Evolutionary conservation across 37 sponge, comb jelly and placozoan species (phyloP), one percentile per base, ranked within the genome.

Genomic region (Spongia lamella): DNA sequence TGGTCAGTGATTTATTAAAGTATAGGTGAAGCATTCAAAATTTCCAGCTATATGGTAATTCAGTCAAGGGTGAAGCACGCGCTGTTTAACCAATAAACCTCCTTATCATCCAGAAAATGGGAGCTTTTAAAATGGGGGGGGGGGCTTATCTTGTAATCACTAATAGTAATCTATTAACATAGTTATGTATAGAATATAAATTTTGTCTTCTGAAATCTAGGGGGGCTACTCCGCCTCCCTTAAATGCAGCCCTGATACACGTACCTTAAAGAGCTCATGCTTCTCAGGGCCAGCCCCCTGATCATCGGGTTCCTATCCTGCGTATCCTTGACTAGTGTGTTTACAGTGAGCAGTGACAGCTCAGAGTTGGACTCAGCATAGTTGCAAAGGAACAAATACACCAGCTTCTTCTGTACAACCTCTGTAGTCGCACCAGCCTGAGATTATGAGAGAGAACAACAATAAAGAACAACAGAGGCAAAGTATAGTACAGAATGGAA

Each of bases 341-440:
- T 96, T 38, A 96, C 77, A 0, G 91, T 88, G 38, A 96, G 75
- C 34, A 96, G 70, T 24, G 94, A 84, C 30, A 96, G 67, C 26
- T 96, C 97, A 20, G 91, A 78, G 84, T 93, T 87, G 29, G 84
- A 80, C 53, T 93, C 81, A 21, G 93, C 93, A 57, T 96, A 96
- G 56, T 63, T 89, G 52, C 91, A 77, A 14, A 96, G 96, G 84
- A 93, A 96, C 29, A 93, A 81, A 51, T 96, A 96, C 30, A 93
- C 94, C 68, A 96, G 69, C 83, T 96, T 96, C 90, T 96, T 96
- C 80, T 91, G 97, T 9, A 93, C 82, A 38, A 93, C 56, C 66
- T 96, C 86, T 50, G 73, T 63, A 0, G 93, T 89, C 49, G 93
- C 96, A 13, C 82, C 86, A 4, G 93, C 96, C 89, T 96, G 47